Evolutionary conservation across 2,888 invertebrate species (phyloP), one percentile per base, ranked within the genome.

Genomic region (Drosophila basisetae): DNA sequence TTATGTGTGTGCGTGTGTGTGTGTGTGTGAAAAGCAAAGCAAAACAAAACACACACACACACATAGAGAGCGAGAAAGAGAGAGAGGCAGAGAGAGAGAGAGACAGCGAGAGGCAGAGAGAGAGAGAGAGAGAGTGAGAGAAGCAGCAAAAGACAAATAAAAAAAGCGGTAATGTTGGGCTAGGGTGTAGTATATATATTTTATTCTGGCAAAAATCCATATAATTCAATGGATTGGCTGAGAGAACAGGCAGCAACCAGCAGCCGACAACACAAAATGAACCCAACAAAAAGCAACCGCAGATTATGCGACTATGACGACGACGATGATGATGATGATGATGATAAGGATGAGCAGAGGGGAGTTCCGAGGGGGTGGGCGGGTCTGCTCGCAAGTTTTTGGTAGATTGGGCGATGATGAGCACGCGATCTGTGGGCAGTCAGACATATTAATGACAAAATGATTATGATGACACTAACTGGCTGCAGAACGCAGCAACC

Each of bases 371-470:
- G 39, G 43, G 28, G 25, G 22, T 22, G 43, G 43, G 22, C 13
- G 22, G 22, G 25, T 43, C 22, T 33, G n/a, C 10, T 53, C 18
- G 49, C 16, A 22, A 11, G 58, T 49, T 56, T 50, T 61, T n/a
- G 53, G 62, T 43, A 49, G 68, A 41, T 52, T 64, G 67, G 43
- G 25, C 55, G 43, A 47, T 68, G 52, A 69, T 66, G 68, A 54
- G 78, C 52, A 70, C 68, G 73, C 69, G 63, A 72, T 79, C 64
- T 82, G 85, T 84, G 84, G 82, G 77, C 89, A 85, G 87, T 84
- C 91, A 91, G 89, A 92, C 90, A 91, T 88, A 91, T 91, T 92
- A 91, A 91, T 92, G 91, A 83, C 91, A 90, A 91, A 90, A 92
- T 92, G 90, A 91, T 91, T 91, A 91, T 91, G 86, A 90, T 90